These are phyloP conservation scores for Uloborus diversus DNA, from an alignment of 1,140 invertebrate species.

Conservation along the genomic window DNA sequence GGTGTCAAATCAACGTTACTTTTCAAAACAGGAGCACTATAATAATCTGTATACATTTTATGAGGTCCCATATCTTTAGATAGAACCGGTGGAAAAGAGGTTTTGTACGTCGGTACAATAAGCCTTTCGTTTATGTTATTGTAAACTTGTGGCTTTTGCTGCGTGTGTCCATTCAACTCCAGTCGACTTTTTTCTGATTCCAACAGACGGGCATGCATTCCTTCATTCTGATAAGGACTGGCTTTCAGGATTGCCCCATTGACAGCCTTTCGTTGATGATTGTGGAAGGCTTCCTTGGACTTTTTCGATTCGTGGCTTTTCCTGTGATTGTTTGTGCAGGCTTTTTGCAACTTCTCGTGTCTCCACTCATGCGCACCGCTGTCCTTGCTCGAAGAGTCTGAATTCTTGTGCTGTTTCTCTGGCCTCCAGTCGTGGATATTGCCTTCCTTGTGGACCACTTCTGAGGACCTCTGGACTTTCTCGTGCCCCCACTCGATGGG, in stretches of 20 bases:
- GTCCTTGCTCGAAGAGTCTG: no score
- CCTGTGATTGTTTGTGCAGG: slow-evolving; percentile 12
- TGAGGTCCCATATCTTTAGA: no score
- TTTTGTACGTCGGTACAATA: neutral
- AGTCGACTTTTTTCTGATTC: slow-evolving; percentile 8
- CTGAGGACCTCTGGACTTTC: no score
- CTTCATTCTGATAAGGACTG: slow-evolving; percentile 61
- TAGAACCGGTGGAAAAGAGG: neutral
- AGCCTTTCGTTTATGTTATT: neutral
- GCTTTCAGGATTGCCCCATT: neutral
- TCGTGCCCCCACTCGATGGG: no score
- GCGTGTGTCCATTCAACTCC: neutral
- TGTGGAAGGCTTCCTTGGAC: neutral
- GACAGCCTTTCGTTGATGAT: neutral
- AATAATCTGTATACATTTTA: neutral
- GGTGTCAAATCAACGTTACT: neutral
- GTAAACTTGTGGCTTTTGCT: neutral
- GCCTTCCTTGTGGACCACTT: no score
- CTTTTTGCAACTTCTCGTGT: slow-evolving; percentile 4
- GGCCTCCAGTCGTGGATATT: no score
- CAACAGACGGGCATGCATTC: slow-evolving; percentile 56
- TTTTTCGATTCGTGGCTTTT: neutral
- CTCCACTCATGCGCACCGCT: neutral
- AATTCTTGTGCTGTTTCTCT: no score
- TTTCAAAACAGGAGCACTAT: neutral